phyloP scores from a whole-genome alignment of 2,797 vertebrate species.

The Borostomias antarcticus region DNA sequence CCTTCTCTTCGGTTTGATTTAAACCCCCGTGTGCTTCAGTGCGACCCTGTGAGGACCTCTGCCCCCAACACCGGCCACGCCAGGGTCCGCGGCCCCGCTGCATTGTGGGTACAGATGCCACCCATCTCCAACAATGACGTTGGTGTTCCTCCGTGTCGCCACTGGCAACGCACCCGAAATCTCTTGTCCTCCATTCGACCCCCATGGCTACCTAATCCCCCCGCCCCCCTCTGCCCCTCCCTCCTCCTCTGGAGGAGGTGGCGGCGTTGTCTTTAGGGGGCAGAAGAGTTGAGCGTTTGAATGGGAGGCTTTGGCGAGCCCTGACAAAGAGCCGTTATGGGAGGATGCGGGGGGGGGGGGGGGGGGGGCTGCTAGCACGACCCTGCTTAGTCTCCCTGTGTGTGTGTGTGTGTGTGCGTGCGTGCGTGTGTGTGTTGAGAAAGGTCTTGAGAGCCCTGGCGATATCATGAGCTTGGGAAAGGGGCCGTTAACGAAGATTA shows the following conservation, averaged over 20 bases:
- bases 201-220: constrained; percentile 42
- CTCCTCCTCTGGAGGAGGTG: constrained; percentile 28
- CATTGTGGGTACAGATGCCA: constrained; percentile 76
- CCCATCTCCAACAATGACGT: constrained; percentile 73
- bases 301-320: constrained; percentile 63
- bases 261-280: constrained; percentile 77
- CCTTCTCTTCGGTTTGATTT: constrained; percentile 34
- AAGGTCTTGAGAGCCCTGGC: constrained; percentile 65
- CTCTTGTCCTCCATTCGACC: constrained; percentile 56
- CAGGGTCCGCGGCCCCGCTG: constrained; percentile 64
- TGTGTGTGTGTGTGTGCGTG: neutral
- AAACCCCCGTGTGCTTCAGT: constrained; percentile 66
- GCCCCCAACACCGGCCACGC: constrained; percentile 57
- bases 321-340: constrained; percentile 67
- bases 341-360: constrained; percentile 60
- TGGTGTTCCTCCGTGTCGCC: constrained; percentile 75
- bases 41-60: constrained; percentile 70
- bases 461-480: constrained; percentile 66
- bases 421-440: constrained; percentile 41
- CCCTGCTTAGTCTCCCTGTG: neutral
- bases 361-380: constrained; percentile 34
- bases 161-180: constrained; percentile 54
- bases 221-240: constrained; percentile 22
- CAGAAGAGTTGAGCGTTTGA: constrained; percentile 76
- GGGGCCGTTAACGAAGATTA: constrained; percentile 65